These are phyloP conservation scores for Troglohyphantes excavatus DNA, from an alignment of 2,888 invertebrate species.

Conservation along the genomic window DNA sequence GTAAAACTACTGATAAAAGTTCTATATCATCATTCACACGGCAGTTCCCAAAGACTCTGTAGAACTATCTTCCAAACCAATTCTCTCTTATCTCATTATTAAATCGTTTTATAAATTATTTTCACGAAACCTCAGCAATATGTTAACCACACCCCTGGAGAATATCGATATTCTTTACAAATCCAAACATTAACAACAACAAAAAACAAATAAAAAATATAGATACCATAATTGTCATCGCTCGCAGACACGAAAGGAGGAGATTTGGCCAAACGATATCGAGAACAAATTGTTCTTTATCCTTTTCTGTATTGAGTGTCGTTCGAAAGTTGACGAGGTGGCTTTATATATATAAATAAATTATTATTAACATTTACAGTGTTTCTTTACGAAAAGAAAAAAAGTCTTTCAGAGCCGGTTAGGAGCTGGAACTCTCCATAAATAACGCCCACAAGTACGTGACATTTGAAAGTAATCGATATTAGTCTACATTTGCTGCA, in stretches of 20 bases:
- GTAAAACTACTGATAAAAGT: too few relatives aligned
- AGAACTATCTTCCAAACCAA: too few relatives aligned
- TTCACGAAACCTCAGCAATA: too few relatives aligned
- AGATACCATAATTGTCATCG: too few relatives aligned
- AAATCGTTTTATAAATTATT: too few relatives aligned
- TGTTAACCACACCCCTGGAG: too few relatives aligned
- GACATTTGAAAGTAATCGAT: constrained; percentile 57
- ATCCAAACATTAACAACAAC: too few relatives aligned
- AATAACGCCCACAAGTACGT: constrained; percentile 44
- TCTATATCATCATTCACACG: too few relatives aligned
- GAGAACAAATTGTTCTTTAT: not conserved
- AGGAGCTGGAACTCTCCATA: constrained; percentile 17
- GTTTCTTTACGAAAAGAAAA: constrained; percentile 7
- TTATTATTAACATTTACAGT: constrained; percentile 28
- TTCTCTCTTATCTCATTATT: too few relatives aligned
- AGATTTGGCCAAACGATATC: not conserved
- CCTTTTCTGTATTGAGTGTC: not conserved
- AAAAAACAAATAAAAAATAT: too few relatives aligned
- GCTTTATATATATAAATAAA: constrained; percentile 20
- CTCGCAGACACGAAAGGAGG: not conserved
- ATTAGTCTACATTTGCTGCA: constrained; percentile 8
- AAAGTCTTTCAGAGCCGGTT: not conserved
- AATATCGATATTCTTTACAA: too few relatives aligned
- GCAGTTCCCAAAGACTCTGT: too few relatives aligned
- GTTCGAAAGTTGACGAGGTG: not conserved